phyloP scores from a whole-genome alignment of 1,140 invertebrate genomes.

The Aphelenchoides fujianensis region DNA sequence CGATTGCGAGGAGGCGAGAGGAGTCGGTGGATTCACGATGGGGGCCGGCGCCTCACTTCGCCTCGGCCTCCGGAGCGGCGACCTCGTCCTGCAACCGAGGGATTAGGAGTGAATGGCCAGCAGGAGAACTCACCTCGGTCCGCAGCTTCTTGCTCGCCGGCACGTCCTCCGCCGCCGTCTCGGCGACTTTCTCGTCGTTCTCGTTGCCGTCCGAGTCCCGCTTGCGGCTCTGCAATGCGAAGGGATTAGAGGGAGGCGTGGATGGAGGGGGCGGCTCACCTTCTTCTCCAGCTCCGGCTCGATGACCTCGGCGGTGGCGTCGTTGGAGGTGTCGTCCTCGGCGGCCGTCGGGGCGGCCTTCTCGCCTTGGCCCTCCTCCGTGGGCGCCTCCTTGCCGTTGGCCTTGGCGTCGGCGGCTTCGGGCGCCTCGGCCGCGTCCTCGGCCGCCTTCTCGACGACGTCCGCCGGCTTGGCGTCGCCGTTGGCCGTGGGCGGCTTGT shows the following conservation, averaged over 20 bases:
- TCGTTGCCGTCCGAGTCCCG: not conserved
- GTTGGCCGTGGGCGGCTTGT: not conserved
- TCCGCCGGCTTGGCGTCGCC: not conserved
- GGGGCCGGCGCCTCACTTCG: not conserved
- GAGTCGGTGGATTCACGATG: no score
- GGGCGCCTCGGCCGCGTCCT: not conserved
- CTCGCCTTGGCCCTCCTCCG: not conserved
- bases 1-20: no score
- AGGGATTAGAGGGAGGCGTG: not conserved
- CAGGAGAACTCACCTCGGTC: not conserved
- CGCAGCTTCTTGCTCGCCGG: not conserved
- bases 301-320: no score
- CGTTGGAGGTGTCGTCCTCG: not conserved
- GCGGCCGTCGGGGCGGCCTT: not conserved
- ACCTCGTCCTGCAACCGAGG: not conserved
- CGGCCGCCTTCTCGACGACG: not conserved
- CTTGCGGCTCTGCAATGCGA: slow-evolving; percentile 1
- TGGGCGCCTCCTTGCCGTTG: slow-evolving; percentile 8
- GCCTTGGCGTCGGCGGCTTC: not conserved
- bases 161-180: not conserved
- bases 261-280: no score
- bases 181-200: not conserved
- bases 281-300: no score
- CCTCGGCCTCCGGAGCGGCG: slow-evolving; percentile 1
- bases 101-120: not conserved